Evolutionary conservation across 2,797 vertebrate genomes (phyloP), one percentile per base, ranked within the genome.

Genomic region (Takifugu ocellatus): DNA sequence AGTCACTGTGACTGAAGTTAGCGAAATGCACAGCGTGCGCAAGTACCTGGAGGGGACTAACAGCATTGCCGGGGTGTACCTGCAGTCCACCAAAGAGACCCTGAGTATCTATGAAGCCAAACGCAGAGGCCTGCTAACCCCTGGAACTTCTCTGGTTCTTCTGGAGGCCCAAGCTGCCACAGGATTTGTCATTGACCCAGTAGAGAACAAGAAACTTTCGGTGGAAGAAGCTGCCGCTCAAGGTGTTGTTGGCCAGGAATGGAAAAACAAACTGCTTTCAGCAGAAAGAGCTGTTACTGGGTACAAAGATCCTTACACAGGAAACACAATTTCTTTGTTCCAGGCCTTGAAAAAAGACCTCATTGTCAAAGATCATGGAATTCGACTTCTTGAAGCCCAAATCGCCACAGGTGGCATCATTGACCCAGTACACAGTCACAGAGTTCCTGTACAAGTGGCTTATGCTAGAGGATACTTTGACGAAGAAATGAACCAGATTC

Each of bases 321-420:
- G 78, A 25, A 43, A 83, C 4, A 87, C 64, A 0, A 93, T 94
- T 59, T 95, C 94, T 0, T 80, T 95, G 3, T 95, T 95, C 42
- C 92, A 95, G 29, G 93, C 94, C 3, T 85, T 94, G 89, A 91
- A 91, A 67, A 96, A 94, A 60, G 93, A 94, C 1, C 90, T 96
- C 0, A 66, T 96, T 0, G 75, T 89, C 0, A 85, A 84, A 42
- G 91, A 93, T 43, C 93, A 93, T 58, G 94, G 91, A 9, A 68
- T 91, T 61, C 89, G 93, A 14, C 89, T 96, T 3, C 86, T 96
- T 0, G 93, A 95, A 75, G 93, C 94, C 0, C 94, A 95, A 78
- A 92, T 94, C 0, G 93, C 94, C 58, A 94, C 93, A 0, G 93
- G 94, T 0, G 94, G 94, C 55, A 89, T 96, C 63, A 93, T 92